Evolutionary conservation across 1,140 invertebrate species (phyloP), one percentile per base, ranked within the genome.

Genomic region (Pogonomyrmex barbatus): DNA sequence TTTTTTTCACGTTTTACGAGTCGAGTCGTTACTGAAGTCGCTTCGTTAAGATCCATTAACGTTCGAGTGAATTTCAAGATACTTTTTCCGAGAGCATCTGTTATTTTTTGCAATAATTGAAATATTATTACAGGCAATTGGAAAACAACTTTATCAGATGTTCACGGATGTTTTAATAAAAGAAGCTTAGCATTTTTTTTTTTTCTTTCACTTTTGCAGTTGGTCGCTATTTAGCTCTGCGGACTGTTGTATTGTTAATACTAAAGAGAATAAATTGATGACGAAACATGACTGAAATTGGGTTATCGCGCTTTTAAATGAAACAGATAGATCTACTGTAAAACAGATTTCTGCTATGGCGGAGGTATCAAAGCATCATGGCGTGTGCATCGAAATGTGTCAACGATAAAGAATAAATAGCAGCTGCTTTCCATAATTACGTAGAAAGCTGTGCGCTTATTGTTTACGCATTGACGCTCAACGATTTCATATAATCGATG

Each of bases 341-440:
- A 83, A 75, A 75, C 79, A 39, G 54, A 75, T 75, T 36, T 60
- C 54, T 75, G 50, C 14, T 5, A 70, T 56, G 45, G 33, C 42
- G 8, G 42, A 62, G 68, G 68, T 60, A 47, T 50, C 79, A 71
- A 47, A 75, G 68, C 79, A 42, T 62, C 56, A 71, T 45, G 52
- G 36, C 36, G 4, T 52, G 67, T 39, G 79, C 79, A 50, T 75
- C 68, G 79, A 83, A 83, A 83, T 83, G 79, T 83, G 79, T 83
- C 79, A 82, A 75, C 45, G 79, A 83, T 83, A 73, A 73, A 75
- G 68, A 73, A 83, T 83, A 83, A 83, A 83, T 75, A 50, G 52
- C 54, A 75, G 70, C 58, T 47, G 54, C 79, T 73, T 83, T 75
- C 79, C 17, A 58, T 75, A 83, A 83, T 83, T 83, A 83, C 70